Percentiles rank a stretch among this genome's conserved stretches.
phyloP scores from a whole-genome alignment of 2,113 vertebrate genomes.

The Cygnus atratus region DNA sequence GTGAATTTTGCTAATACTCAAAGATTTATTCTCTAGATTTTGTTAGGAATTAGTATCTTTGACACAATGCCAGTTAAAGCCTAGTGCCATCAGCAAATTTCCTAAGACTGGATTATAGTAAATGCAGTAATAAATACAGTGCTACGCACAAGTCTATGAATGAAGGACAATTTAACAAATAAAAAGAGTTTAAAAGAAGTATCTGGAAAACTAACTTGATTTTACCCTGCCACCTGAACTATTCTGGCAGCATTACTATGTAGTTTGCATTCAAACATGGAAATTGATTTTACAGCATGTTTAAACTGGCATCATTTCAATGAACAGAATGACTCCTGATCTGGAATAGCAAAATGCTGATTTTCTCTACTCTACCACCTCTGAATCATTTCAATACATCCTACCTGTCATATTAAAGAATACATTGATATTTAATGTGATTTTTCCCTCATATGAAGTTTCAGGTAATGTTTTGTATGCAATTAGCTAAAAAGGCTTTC shows the following conservation, averaged over 20 bases:
- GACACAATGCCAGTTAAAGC: neutral
- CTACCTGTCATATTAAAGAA: neutral
- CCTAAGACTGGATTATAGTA: neutral
- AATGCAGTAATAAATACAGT: neutral
- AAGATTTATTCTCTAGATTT: neutral
- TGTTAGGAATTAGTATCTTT: neutral
- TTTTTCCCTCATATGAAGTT: neutral
- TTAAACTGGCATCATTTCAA: neutral
- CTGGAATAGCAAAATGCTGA: neutral
- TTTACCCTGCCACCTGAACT: neutral
- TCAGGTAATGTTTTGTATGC: neutral
- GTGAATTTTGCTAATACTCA: neutral
- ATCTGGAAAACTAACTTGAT: neutral
- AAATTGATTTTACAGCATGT: neutral
- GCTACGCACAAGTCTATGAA: neutral
- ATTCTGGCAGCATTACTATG: neutral
- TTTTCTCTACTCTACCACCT: neutral
- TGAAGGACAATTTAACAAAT: neutral
- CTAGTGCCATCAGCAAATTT: neutral
- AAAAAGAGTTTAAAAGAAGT: constrained; percentile 1
- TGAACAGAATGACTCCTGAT: neutral
- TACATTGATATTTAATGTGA: neutral
- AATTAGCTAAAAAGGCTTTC: neutral
- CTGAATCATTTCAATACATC: neutral
- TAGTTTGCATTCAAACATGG: neutral